Evolutionary conservation across 1,140 invertebrate genomes (phyloP), one percentile per base, ranked within the genome.

Genomic region (Dryas iulia): DNA sequence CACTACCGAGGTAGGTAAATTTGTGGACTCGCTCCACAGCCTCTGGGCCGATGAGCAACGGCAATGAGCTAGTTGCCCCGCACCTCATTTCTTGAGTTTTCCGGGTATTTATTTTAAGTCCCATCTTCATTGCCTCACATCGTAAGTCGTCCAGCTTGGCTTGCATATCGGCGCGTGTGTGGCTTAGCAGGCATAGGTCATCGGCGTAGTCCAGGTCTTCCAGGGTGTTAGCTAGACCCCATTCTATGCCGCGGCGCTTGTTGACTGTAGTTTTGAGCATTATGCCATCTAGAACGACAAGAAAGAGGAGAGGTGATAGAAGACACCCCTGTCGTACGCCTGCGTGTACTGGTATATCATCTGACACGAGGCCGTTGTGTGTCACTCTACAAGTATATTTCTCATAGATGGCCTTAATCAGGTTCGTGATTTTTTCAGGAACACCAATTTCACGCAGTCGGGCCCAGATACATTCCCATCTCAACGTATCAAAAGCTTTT

Each of bases 181-280:
- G 60, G 47, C 63, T 70, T 7, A 70, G 30, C 21, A 73, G 25
- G 24, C 67, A 73, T 6, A 72, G 12, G 57, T 70, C 67, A 28
- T 73, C 67, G 30, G 59, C 62, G 31, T 72, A 72, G 31, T 72
- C 57, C 30, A 66, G 14, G 28, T 72, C 65, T n/a, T 67, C 61
- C n/a, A 59, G 12, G 18, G 18, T 23, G 10, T 61, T 26, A 24
- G 47, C n/a, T 12, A 39, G 10, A 11, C 57, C 61, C 58, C 61
- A 61, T n/a, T n/a, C n/a, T n/a, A 60, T 65, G 26, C 59, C 64
- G 54, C 64, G 35, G 30, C 33, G 64, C 35, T 59, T 59, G 54
- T 39, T 58, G 12, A 47, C 8, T 11, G 21, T 69, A 11, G 59
- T 52, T 6, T 33, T 62, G 14, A 39, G 23, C n/a, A n/a, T n/a